Conservation (phyloP, 2,113 vertebrate genomes). For the Peucedramus taeniatus region DNA sequence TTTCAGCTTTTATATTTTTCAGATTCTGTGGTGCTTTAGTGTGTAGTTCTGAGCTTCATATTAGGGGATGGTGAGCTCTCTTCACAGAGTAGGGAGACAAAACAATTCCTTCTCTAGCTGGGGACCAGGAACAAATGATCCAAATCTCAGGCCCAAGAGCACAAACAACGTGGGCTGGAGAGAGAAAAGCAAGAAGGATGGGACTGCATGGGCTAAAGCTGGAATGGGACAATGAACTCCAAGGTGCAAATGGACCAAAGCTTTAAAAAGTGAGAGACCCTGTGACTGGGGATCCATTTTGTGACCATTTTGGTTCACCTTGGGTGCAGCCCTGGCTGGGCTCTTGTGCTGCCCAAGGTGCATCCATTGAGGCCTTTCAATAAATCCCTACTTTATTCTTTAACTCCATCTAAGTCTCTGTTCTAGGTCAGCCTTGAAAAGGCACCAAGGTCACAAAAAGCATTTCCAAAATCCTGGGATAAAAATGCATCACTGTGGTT, state of each 20-base stretch:
- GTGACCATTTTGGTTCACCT: background rate
- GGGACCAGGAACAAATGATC: background rate
- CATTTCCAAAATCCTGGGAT: background rate
- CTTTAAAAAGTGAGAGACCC: background rate
- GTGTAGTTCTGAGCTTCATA: background rate
- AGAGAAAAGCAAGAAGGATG: background rate
- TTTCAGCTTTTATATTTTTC: background rate
- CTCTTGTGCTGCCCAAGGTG: background rate
- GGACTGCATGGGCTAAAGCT: rapidly evolving
- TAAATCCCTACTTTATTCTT: background rate
- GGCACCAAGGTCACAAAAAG: background rate
- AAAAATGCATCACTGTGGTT: background rate
- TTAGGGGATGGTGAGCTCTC: background rate
- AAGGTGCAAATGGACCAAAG: background rate
- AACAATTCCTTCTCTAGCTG: background rate
- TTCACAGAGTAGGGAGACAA: background rate
- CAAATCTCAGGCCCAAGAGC: background rate
- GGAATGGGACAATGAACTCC: no score
- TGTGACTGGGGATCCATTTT: background rate
- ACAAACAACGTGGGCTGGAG: background rate
- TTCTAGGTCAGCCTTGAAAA: background rate
- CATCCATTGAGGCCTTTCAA: background rate
- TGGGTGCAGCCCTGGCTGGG: background rate
- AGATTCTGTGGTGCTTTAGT: background rate
- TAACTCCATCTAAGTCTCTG: background rate